Evolutionary conservation across 2,797 vertebrate genomes (phyloP).

Genomic region (Semotilus atromaculatus): DNA sequence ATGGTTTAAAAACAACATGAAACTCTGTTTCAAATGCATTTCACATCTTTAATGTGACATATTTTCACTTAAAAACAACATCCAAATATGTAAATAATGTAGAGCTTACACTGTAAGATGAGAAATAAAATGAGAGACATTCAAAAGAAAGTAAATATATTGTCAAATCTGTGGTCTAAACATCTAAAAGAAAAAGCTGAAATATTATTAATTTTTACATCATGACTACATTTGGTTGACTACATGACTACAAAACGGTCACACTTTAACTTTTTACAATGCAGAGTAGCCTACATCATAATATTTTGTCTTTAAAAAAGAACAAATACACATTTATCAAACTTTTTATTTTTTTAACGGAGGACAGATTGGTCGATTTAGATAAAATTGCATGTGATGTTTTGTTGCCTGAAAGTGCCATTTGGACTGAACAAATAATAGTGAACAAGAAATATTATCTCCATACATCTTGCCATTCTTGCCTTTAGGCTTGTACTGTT

Average conservation of each 20-base stretch:
- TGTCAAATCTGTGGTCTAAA: background rate
- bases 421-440: background rate
- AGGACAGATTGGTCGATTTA: background rate
- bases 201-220: background rate
- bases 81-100: background rate
- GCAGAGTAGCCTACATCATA: background rate
- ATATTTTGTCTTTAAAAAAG: background rate
- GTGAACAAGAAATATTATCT: background rate
- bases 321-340: background rate
- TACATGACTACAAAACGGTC: background rate
- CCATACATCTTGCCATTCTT: background rate
- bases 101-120: too few species aligned
- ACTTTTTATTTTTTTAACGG: background rate
- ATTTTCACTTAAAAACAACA: background rate
- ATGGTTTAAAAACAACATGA: background rate
- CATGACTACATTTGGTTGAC: background rate
- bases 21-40: background rate
- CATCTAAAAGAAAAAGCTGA: background rate
- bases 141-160: background rate
- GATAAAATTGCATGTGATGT: constrained; percentile 8
- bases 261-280: background rate
- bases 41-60: background rate
- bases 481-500: background rate
- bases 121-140: background rate
- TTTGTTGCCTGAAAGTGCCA: background rate